Percentiles rank a stretch among this genome's conserved stretches.
phyloP scores from a whole-genome alignment of 2,113 vertebrate genomes.

The Heterotilapia buettikoferi region DNA sequence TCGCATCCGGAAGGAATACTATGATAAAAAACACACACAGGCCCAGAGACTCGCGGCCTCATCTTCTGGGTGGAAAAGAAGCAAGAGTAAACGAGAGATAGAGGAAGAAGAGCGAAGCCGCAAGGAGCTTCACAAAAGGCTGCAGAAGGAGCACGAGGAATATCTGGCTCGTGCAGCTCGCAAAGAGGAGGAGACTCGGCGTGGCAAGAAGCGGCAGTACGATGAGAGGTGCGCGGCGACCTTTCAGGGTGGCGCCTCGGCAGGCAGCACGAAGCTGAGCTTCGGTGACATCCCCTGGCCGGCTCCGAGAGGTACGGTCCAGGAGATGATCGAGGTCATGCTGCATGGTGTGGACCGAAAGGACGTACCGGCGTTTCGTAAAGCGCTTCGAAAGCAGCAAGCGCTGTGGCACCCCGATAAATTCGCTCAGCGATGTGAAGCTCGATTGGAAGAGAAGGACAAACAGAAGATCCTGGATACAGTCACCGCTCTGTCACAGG shows the following conservation, averaged over 20 bases:
- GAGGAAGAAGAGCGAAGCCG: constrained; percentile 23
- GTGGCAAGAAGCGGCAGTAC: constrained; percentile 58
- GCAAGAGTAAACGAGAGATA: constrained; percentile 34
- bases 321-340: constrained; percentile 80
- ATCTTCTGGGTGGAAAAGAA: background rate
- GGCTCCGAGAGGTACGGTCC: constrained; percentile 67
- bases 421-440: constrained; percentile 81
- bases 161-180: constrained; percentile 66
- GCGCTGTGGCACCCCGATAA: constrained; percentile 85
- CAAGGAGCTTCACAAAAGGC: constrained; percentile 41
- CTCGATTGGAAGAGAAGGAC: constrained; percentile 73
- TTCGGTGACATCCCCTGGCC: constrained; percentile 86
- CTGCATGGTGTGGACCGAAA: constrained; percentile 74
- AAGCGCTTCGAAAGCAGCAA: constrained; percentile 77
- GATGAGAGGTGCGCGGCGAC: constrained; percentile 59
- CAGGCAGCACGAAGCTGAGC: constrained; percentile 46
- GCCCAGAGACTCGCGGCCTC: constrained; percentile 32
- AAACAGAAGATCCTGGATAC: constrained; percentile 74
- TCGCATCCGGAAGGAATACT: constrained; percentile 76
- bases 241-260: constrained; percentile 6
- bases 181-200: constrained; percentile 66
- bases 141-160: constrained; percentile 68
- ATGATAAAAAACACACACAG: constrained; percentile 58
- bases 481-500: constrained; percentile 83
- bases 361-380: constrained; percentile 66